A percentile compares a stretch with the other conserved stretches of the same genome.
phyloP scores from a whole-genome alignment of 2,888 invertebrate species.

The Cheilosia grossa region DNA sequence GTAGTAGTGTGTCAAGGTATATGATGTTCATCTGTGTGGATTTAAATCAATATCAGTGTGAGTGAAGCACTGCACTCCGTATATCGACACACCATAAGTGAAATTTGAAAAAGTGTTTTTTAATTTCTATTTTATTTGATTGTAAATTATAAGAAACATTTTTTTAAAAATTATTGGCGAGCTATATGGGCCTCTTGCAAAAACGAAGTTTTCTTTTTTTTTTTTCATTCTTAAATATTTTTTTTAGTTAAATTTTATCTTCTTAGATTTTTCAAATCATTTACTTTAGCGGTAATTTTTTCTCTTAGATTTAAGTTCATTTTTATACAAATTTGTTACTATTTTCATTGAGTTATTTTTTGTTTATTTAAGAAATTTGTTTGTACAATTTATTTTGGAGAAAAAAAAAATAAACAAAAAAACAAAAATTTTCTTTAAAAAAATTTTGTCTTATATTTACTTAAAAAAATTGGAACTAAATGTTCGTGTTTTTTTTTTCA shows the following conservation, averaged over 20 bases:
- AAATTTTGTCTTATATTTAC: slow-evolving; percentile 75
- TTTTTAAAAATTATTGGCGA: slow-evolving; percentile 82
- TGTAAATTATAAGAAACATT: slow-evolving; percentile 74
- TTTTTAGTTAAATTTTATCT: slow-evolving; percentile 75
- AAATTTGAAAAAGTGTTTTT: slow-evolving; percentile 55
- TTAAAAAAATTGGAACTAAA: slow-evolving; percentile 69
- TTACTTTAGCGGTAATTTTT: slow-evolving; percentile 69
- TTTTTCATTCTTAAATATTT: slow-evolving; percentile 74
- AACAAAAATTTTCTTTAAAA: slow-evolving; percentile 75
- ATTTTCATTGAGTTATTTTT: slow-evolving; percentile 76
- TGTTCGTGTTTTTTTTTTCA: slow-evolving; percentile 66
- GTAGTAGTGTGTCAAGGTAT: background rate
- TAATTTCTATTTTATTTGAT: slow-evolving; percentile 73
- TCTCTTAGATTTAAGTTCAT: slow-evolving; percentile 70
- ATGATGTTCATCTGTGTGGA: background rate
- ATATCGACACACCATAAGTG: slow-evolving; percentile 8
- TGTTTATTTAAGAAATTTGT: slow-evolving; percentile 51
- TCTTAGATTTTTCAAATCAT: slow-evolving; percentile 75
- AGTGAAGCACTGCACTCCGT: background rate
- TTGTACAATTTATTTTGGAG: slow-evolving; percentile 72
- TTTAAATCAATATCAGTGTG: background rate
- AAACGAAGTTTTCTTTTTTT: slow-evolving; percentile 83
- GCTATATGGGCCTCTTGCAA: slow-evolving; percentile 85
- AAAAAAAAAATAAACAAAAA: slow-evolving; percentile 76
- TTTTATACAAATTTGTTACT: slow-evolving; percentile 80